A percentile compares a stretch with the other conserved stretches of the same genome.
phyloP scores from a whole-genome alignment of 2,888 invertebrate genomes.

The Clusia tigrina region DNA sequence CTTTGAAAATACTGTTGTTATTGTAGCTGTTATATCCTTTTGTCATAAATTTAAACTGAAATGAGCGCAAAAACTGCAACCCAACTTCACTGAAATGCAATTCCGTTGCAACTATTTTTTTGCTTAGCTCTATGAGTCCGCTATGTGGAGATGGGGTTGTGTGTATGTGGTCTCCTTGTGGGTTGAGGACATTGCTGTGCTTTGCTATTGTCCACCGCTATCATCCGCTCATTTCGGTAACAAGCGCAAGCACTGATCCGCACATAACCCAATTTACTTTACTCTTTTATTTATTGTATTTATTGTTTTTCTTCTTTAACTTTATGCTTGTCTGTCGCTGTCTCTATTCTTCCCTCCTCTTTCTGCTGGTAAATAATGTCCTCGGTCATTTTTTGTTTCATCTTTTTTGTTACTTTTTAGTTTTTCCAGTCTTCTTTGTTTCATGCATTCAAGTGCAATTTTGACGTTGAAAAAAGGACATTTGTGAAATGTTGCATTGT shows the following conservation, averaged over 20 bases:
- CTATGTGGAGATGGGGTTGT: neutral
- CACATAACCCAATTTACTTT: constrained; percentile 12
- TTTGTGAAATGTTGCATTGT: constrained; percentile 20
- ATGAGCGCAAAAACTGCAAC: constrained; percentile 22
- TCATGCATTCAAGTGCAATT: neutral
- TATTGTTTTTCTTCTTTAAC: constrained; percentile 8
- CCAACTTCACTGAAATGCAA: constrained; percentile 12
- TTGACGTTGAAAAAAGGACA: constrained; percentile 13
- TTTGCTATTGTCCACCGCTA: neutral
- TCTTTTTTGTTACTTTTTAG: constrained; percentile 9
- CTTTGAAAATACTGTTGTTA: too few relatives aligned
- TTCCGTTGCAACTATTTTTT: neutral
- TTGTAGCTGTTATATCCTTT: constrained; percentile 13
- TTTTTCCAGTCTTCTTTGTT: too few relatives aligned
- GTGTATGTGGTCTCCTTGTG: neutral
- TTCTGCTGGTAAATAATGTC: neutral
- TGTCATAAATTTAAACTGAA: constrained; percentile 30
- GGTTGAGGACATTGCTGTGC: too few relatives aligned
- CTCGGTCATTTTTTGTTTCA: neutral
- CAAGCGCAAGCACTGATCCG: constrained; percentile 1
- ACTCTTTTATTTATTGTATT: neutral
- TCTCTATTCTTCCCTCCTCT: neutral
- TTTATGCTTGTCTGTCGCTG: neutral
- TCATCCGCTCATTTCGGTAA: neutral
- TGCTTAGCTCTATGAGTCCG: neutral